Base-by-base conservation (phyloP, 1,140 invertebrate genomes). In the Dendroctonus valens region DNA sequence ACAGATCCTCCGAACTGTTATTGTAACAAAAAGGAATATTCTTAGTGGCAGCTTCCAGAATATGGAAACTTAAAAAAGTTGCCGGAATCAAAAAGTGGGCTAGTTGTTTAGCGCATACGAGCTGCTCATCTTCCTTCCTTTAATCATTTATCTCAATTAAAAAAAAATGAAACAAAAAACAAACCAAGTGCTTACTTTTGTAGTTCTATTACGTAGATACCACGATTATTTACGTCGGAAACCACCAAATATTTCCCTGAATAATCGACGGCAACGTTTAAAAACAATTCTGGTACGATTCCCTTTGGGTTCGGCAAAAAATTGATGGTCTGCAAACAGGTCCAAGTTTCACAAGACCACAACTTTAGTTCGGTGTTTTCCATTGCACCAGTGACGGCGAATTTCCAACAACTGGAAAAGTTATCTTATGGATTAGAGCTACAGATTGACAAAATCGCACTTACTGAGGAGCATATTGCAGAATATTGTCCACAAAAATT, bases 261-360 rank as follows among this genome's bases (percentile, higher is more conserved):
- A 2, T 89, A 81, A 81, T 97, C 94, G 26, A 96, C 80, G 39
- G 86, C 84, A 0, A 92, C 89, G 80, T 94, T 95, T 4, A 85
- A 78, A 15, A 73, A 77, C 6, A 79, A 67, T 76, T 79, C 39
- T 3, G 66, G 65, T 5, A 81, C 73, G 4, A 79, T 78, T 5
- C 74, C 60, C 2, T 76, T 72, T 7, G 84, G 79, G 58, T 79
- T 77, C 2, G 83, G 78, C 59, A 76, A 73, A 75, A 90, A 94
- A 71, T 81, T 85, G 59, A 97, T 87, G 0, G 91, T 95, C 79
- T 98, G 95, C 12, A 97, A 80, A 75, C 94, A 97, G 40, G 84
- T 85, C 96, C 96, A 98, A 0, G 91, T 84, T 75, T 96, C 91
- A 78, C 96, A 98, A 7, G 91, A 93, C 94, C 95, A 97, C 26